Percentiles rank a stretch among this genome's conserved stretches.
These are phyloP conservation scores for Sternotherus odoratus DNA, from an alignment of 2,797 vertebrate genomes.

Conservation along the genomic window DNA sequence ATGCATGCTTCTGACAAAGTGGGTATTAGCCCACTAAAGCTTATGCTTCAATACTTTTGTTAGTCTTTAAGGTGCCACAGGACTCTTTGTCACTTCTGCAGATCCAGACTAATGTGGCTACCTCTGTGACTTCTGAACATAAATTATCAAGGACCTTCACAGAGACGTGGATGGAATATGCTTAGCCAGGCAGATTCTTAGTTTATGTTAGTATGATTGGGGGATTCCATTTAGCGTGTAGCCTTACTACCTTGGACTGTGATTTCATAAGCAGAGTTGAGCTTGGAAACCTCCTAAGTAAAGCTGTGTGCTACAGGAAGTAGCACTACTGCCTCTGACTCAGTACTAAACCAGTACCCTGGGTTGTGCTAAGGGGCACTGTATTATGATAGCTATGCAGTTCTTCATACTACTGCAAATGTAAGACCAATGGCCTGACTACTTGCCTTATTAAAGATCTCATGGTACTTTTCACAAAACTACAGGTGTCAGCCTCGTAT, in stretches of 20 bases:
- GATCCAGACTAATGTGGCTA: too few species aligned
- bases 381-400: not conserved
- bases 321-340: not conserved
- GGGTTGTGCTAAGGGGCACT: not conserved
- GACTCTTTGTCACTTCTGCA: too few species aligned
- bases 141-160: not conserved
- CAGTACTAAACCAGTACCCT: not conserved
- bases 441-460: not conserved
- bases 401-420: not conserved
- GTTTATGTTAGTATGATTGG: not conserved
- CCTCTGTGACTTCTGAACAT: not conserved
- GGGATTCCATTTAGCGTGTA: not conserved
- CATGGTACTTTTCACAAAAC: not conserved
- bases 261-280: not conserved
- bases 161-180: not conserved
- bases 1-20: too few species aligned
- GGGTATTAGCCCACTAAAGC: too few species aligned
- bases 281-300: not conserved
- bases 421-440: constrained; percentile 15
- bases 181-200: not conserved
- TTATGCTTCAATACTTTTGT: too few species aligned
- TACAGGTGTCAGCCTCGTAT: not conserved
- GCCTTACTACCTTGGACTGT: not conserved
- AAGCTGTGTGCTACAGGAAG: not conserved
- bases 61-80: too few species aligned